Percentiles rank a stretch among this genome's conserved stretches.
phyloP scores from a whole-genome alignment of 2,113 vertebrate species.

The Grus americana region DNA sequence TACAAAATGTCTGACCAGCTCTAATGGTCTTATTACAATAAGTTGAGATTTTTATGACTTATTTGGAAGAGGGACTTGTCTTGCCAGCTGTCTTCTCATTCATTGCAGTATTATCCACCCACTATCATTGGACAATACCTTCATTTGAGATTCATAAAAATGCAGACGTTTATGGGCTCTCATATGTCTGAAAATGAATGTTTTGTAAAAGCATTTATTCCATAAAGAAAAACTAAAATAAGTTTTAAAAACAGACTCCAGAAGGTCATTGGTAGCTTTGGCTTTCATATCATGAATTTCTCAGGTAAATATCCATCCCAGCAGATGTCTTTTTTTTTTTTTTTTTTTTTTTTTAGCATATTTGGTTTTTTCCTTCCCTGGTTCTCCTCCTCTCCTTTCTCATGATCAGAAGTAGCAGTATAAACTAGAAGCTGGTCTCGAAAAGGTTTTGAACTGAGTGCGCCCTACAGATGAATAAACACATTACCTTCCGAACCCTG shows the following conservation, averaged over 20 bases:
- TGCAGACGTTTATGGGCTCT: not conserved
- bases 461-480: conserved; percentile 88
- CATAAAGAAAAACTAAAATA: not conserved
- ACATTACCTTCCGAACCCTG: conserved; percentile 87
- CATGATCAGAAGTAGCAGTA: conserved; percentile 17
- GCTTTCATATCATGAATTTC: not conserved
- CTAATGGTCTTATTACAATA: not conserved
- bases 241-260: not conserved
- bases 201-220: not conserved
- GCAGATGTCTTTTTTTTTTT: not conserved
- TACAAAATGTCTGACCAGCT: conserved; percentile 22
- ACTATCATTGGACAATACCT: not conserved
- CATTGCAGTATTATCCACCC: not conserved
- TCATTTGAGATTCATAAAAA: conserved; percentile 27
- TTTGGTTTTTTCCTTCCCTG: conserved; percentile 19
- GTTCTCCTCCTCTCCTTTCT: conserved; percentile 38
- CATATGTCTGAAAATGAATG: not conserved
- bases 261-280: conserved; percentile 21
- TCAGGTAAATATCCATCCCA: not conserved
- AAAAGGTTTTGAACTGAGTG: conserved; percentile 73
- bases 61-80: not conserved
- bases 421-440: conserved; percentile 12
- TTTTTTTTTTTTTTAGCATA: not conserved
- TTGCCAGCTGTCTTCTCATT: conserved; percentile 7
- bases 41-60: not conserved